Evolutionary conservation across 2,113 vertebrate genomes (phyloP).

Genomic region (Catharus bicknelli): DNA sequence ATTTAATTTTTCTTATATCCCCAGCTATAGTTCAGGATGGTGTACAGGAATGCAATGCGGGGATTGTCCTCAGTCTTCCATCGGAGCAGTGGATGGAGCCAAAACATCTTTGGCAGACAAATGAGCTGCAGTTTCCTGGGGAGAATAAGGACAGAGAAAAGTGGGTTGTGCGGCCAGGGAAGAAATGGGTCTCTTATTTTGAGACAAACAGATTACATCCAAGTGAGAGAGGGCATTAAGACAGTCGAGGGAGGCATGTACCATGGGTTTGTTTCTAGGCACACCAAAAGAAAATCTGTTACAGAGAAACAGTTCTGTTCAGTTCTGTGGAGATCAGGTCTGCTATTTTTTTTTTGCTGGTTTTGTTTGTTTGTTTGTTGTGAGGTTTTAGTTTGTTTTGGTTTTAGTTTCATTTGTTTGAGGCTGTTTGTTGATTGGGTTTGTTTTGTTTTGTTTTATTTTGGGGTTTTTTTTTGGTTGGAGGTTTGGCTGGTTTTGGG

Average conservation of each 20-base stretch:
- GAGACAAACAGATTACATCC: background rate
- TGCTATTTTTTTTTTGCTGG: background rate
- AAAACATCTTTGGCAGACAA: background rate
- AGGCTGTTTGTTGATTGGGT: background rate
- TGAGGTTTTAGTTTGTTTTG: background rate
- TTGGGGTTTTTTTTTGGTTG: background rate
- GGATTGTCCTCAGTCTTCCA: background rate
- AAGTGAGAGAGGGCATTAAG: background rate
- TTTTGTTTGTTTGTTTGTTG: background rate
- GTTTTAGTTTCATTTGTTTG: background rate
- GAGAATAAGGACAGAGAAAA: background rate
- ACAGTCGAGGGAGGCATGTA: rapidly evolving
- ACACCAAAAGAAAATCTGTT: background rate
- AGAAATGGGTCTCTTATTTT: background rate
- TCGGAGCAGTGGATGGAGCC: rapidly evolving
- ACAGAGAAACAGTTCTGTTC: background rate
- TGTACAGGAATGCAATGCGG: background rate
- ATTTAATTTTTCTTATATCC: background rate
- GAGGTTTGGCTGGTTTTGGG: too few relatives aligned
- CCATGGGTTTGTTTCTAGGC: background rate
- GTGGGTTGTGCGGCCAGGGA: background rate
- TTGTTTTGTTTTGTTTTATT: background rate
- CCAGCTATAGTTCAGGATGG: background rate
- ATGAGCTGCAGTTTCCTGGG: background rate
- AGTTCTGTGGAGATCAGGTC: background rate